These are phyloP conservation scores for Turritopsis dohrnii DNA, from an alignment of 30 jellyfish, hydroid and myxozoan genomes.

Conservation along the genomic window DNA sequence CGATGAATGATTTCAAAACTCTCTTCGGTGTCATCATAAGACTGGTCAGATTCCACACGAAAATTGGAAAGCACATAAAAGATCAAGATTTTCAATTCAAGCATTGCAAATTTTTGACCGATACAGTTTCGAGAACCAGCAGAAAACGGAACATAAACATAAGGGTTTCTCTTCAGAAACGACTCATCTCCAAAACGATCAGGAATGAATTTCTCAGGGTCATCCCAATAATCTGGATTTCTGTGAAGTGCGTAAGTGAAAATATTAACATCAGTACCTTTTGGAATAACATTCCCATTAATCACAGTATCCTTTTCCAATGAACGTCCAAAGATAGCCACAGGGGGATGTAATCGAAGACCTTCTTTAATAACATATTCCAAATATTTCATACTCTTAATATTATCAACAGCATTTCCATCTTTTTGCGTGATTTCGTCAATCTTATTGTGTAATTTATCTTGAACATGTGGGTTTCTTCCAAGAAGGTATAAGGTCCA, in stretches of 20 bases:
- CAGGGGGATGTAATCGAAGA: conserved; percentile 62
- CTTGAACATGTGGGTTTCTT: conserved; percentile 53
- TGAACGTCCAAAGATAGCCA: conserved; percentile 50
- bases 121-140: conserved; percentile 92
- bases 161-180: conserved; percentile 30
- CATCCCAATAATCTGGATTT: conserved; percentile 76
- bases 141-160: conserved; percentile 64
- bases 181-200: conserved; percentile 75
- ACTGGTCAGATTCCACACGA: conserved; percentile 7
- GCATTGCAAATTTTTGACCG: conserved; percentile 79
- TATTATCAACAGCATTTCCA: conserved; percentile 25
- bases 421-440: conserved; percentile 37
- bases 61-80: conserved; percentile 20
- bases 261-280: conserved; percentile 61
- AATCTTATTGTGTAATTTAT: conserved; percentile 62
- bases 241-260: conserved; percentile 46
- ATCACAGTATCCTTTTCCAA: conserved; percentile 44
- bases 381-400: conserved; percentile 18
- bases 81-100: conserved; percentile 28
- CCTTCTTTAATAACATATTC: conserved; percentile 71
- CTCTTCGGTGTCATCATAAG: neutral
- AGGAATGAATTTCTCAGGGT: conserved; percentile 60
- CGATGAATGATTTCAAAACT: conserved; percentile 32
- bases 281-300: conserved; percentile 44
- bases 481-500: conserved; percentile 72